Percentiles rank a stretch among this genome's conserved stretches.
Conservation (phyloP, 2,113 vertebrate species). For the Desmodus rotundus region DNA sequence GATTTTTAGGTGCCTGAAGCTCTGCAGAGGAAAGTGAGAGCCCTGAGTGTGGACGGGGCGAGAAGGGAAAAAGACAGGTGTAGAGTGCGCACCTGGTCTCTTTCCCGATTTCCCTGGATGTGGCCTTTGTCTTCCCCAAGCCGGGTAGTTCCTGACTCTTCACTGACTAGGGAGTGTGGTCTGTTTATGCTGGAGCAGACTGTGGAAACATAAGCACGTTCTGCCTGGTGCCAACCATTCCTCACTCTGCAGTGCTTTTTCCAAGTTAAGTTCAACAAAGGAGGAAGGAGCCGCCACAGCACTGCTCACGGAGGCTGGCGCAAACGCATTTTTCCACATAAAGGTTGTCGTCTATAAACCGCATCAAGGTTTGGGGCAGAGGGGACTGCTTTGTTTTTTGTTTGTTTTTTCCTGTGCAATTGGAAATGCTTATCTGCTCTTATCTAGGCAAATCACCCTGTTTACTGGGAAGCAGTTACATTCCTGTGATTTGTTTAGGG, state of each 20-base stretch:
- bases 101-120: background rate
- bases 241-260: background rate
- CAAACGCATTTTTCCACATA: constrained; percentile 13
- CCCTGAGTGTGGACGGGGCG: no score
- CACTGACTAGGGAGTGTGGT: background rate
- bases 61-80: background rate
- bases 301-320: background rate
- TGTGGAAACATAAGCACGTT: constrained; percentile 35
- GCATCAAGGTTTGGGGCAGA: background rate
- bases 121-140: background rate
- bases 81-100: background rate
- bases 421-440: background rate
- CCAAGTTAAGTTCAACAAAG: constrained; percentile 37
- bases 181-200: constrained; percentile 50
- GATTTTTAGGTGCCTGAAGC: background rate
- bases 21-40: background rate
- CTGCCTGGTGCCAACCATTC: background rate
- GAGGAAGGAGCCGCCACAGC: background rate
- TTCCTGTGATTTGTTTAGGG: background rate
- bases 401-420: background rate
- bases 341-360: background rate
- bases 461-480: background rate
- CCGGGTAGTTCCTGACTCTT: background rate
- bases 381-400: background rate
- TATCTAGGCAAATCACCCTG: background rate